phyloP scores from a whole-genome alignment of 2,797 vertebrate genomes.

The Neopelma chrysocephalum region DNA sequence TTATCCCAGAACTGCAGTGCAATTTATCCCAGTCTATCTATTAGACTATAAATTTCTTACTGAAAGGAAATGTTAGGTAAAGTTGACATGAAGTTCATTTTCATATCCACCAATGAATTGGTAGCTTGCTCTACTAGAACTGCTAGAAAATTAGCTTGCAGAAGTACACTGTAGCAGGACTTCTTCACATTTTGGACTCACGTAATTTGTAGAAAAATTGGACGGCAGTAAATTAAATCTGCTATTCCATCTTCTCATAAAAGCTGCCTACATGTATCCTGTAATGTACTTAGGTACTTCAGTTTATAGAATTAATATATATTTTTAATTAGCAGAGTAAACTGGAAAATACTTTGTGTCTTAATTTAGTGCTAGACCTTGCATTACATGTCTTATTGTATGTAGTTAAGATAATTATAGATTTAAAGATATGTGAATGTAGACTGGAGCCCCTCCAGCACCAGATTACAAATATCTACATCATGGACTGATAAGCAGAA shows the following conservation, averaged over 20 bases:
- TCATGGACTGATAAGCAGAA: not conserved
- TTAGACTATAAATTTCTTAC: conserved; percentile 1
- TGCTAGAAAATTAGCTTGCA: not conserved
- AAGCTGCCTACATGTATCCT: not conserved
- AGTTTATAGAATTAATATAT: not conserved
- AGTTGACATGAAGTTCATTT: not conserved
- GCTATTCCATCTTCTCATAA: not conserved
- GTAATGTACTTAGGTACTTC: not conserved
- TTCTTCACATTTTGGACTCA: not conserved
- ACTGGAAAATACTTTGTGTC: not conserved
- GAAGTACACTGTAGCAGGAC: not conserved
- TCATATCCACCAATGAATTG: not conserved
- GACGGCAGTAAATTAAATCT: not conserved
- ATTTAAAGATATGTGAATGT: not conserved
- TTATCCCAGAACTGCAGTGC: not conserved
- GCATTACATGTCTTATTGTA: not conserved
- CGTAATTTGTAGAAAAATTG: not conserved
- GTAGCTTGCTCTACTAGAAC: not conserved
- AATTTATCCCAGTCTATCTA: not conserved
- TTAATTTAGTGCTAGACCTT: not conserved
- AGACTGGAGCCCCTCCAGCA: not conserved
- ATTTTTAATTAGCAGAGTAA: not conserved
- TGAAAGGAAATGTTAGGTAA: not conserved
- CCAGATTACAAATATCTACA: not conserved
- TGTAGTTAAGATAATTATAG: not conserved